Evolutionary conservation across 2,888 invertebrate species (phyloP).

Genomic region (Caenorhabditis sp.): DNA sequence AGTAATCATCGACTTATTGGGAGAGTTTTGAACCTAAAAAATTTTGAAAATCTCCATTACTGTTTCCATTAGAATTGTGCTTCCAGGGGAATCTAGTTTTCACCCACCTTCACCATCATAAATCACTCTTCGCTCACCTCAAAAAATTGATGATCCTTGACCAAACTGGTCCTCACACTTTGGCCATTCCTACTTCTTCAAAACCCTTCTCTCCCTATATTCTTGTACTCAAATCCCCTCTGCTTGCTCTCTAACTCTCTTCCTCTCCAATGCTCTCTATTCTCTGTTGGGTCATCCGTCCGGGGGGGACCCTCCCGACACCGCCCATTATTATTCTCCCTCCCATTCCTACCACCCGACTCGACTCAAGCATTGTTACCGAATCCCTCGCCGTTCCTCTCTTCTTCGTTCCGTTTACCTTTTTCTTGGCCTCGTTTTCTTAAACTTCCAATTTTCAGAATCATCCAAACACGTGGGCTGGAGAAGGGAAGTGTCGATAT

Average conservation of each 20-base stretch:
- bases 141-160: constrained; percentile 41
- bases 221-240: constrained; percentile 35
- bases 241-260: constrained; percentile 4
- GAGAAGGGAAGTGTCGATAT: not conserved
- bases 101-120: constrained; percentile 11
- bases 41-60: no score
- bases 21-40: no score
- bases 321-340: constrained; percentile 15
- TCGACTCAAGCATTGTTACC: constrained; percentile 44
- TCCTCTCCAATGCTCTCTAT: not conserved
- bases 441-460: constrained; percentile 18
- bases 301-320: constrained; percentile 34
- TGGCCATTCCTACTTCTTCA: constrained; percentile 14
- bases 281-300: constrained; percentile 39
- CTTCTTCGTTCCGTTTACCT: not conserved
- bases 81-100: not conserved
- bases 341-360: constrained; percentile 59
- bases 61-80: no score
- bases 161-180: constrained; percentile 37
- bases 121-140: constrained; percentile 45
- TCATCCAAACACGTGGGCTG: constrained; percentile 49
- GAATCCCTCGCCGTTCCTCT: constrained; percentile 13
- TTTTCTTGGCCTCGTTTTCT: not conserved
- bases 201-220: constrained; percentile 1
- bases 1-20: no score